phyloP scores from a whole-genome alignment of 2,888 invertebrate genomes.

The Hirtodrosophila histrioides region DNA sequence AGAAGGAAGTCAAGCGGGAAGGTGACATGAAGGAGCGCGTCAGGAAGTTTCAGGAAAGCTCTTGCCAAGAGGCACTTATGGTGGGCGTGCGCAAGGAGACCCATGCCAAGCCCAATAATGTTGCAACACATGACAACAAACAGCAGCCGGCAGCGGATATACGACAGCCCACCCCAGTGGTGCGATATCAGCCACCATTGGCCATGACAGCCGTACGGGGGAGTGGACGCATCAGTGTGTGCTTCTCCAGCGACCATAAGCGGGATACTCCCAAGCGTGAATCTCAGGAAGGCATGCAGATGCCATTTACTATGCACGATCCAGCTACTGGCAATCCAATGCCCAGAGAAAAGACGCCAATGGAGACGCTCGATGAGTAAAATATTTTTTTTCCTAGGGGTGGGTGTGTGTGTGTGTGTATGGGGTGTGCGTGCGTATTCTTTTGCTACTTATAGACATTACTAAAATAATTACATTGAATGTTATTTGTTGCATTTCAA shows the following conservation, averaged over 20 bases:
- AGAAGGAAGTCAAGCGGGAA: constrained; percentile 81
- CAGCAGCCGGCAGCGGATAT: constrained; percentile 28
- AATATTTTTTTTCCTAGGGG: neutral
- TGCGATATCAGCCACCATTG: constrained; percentile 56
- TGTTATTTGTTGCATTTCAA: neutral
- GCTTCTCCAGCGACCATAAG: constrained; percentile 77
- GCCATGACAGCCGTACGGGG: constrained; percentile 74
- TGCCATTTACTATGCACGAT: constrained; percentile 62
- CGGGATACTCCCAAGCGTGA: constrained; percentile 81
- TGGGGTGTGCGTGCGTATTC: neutral
- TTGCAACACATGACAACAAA: constrained; percentile 9
- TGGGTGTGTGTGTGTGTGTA: constrained; percentile 6
- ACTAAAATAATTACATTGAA: constrained; percentile 7
- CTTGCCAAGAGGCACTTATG: constrained; percentile 77
- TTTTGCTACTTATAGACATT: constrained; percentile 1
- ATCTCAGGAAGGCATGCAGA: constrained; percentile 73
- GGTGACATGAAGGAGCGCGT: constrained; percentile 81
- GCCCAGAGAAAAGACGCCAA: constrained; percentile 28
- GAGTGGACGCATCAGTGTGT: constrained; percentile 79
- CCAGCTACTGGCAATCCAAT: constrained; percentile 26
- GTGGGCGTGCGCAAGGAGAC: constrained; percentile 78
- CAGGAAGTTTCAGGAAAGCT: constrained; percentile 77
- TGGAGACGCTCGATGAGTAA: constrained; percentile 60
- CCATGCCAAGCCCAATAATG: constrained; percentile 50
- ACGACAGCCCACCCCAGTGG: constrained; percentile 68